Evolutionary conservation across 2,888 invertebrate genomes (phyloP), one percentile per base, ranked within the genome.

Genomic region (Encarsia formosa): DNA sequence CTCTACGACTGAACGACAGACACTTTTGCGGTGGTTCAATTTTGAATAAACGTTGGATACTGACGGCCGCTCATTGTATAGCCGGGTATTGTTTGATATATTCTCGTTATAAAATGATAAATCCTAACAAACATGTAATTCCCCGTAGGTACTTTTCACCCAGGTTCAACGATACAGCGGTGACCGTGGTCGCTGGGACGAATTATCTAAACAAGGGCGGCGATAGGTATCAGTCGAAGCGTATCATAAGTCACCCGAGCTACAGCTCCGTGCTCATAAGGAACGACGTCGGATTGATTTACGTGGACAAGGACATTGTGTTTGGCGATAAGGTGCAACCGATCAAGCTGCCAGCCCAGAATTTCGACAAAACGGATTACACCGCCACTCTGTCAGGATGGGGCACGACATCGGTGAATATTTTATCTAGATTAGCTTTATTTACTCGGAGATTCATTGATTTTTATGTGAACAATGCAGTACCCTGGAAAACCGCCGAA

Each of bases 11-110:
- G 60, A 77, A 76, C 0, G 70, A 76, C 5, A 75, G 77, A 61
- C 83, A 82, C 61, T 81, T 81, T 64, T 83, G 83, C 58, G 82
- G 82, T 0, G 82, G 81, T 0, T 81, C 81, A 0, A 69, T 83
- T 2, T 65, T 83, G 13, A 78, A 78, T 22, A 76, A 79, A 3
- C 68, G 77, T 31, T 79, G 79, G 45, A 78, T 81, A 18, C 62
- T 81, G 11, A 81, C 81, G 1, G 81, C 81, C 1, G 80, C 81
- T 6, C 81, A 81, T 61, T 81, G 81, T 45, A 75, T 81, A 9
- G 72, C 77, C 29, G 75, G 78, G 81, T 81, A 61, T n/a, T n/a
- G n/a, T n/a, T n/a, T 20, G 22, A 20, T 35, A 37, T 24, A 20
- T 35, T n/a, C n/a, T n/a, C n/a, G n/a, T n/a, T n/a, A n/a, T n/a